Conservation (phyloP, 2,888 invertebrate species). For the Lithophane leautieri region DNA sequence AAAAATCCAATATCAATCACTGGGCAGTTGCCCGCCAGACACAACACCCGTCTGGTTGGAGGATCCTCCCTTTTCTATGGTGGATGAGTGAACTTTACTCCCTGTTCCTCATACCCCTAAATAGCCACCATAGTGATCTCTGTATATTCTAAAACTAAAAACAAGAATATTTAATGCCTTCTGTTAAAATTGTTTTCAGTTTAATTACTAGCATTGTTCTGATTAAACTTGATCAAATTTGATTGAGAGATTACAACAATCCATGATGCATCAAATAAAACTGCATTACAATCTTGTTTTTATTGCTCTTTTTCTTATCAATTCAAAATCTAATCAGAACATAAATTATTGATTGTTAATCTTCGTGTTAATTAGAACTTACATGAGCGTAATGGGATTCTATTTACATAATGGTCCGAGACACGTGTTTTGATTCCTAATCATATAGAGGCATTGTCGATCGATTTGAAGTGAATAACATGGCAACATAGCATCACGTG, state of each 20-base stretch:
- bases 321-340: slow-evolving; percentile 12
- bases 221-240: too few species aligned
- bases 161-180: too few species aligned
- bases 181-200: too few species aligned
- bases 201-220: not conserved
- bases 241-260: slow-evolving; percentile 13
- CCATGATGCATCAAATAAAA: not conserved
- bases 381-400: not conserved
- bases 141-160: too few species aligned
- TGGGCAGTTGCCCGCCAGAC: too few species aligned
- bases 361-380: slow-evolving; percentile 14
- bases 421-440: not conserved
- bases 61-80: too few species aligned
- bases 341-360: slow-evolving; percentile 7
- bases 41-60: too few species aligned
- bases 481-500: not conserved
- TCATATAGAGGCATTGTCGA: not conserved
- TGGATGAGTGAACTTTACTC: too few species aligned
- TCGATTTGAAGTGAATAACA: not conserved
- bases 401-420: not conserved
- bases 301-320: slow-evolving; percentile 28
- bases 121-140: not conserved
- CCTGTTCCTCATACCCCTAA: too few species aligned
- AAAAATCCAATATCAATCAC: too few species aligned
- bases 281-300: slow-evolving; percentile 1